Base-by-base conservation (phyloP, 2,113 vertebrate genomes). In the Aviceda subcristata region DNA sequence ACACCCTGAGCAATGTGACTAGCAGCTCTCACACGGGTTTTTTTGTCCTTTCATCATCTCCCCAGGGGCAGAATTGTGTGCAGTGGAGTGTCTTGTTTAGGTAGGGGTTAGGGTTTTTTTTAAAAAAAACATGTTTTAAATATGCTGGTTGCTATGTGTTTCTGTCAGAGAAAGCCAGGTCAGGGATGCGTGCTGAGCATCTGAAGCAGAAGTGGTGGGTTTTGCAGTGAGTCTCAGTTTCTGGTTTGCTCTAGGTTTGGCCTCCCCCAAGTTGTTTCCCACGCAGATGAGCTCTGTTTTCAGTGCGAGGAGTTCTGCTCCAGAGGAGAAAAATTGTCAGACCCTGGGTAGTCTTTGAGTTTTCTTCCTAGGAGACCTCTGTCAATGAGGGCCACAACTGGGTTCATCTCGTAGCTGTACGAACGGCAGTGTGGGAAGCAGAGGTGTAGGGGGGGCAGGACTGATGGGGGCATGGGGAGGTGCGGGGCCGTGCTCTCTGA, bases 141-240 rank as follows among this genome's bases (percentile, higher is more conserved):
- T 45, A 51, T 3, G 7, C 24, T 12, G 23, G 7, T 80, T 83
- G 79, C 26, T 74, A 10, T 41, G 66, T 62, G 55, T 64, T 71
- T 84, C 39, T 84, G 64, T 3, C 56, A 21, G n/a, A 83, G 63
- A 27, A 39, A 59, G 83, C 17, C 68, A 9, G 64, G 75, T 55
- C 83, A 94, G 91, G 89, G 75, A 15, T 15, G 48, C 4, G 19
- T 43, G 41, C 34, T 6, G n/a, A 92, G 79, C 53, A 24, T 17
- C 57, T 41, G 76, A 93, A 94, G 91, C 76, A 93, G 89, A 94
- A 95, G 91, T 89, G 38, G 38, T 71, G 64, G 46, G 68, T 74
- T 92, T 88, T 63, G 68, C 91, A 81, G 55, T 0, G 3, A 74
- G 51, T 84, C 68, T 95, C 89, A 46, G 64, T 91, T 95, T 95